Base-by-base conservation (phyloP, 2,113 vertebrate species). In the Vulpes ferrilata region DNA sequence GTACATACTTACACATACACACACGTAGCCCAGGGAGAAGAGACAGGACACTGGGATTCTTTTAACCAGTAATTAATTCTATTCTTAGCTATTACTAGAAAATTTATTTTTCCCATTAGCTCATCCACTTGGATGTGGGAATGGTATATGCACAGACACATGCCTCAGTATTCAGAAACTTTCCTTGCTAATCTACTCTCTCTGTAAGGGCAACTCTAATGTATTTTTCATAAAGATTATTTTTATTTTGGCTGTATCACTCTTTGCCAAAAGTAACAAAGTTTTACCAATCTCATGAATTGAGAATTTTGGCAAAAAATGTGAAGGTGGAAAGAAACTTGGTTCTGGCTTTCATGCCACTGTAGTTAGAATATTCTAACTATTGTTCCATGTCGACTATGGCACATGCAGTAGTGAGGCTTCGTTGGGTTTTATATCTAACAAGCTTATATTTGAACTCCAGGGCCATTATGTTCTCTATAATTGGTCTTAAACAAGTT, bases 221-320 rank as follows among this genome's bases (percentile, higher is more conserved):
- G n/a, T 51, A 51, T 59, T 96, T 80, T 93, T 35, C 43, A 79
- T 60, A 64, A 69, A 62, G 10, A 76, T 48, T 82, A 32, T 76
- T 95, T 87, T 79, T 93, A 71, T 83, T 79, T 92, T 43, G 17
- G 23, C 43, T 64, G 3, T 35, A 86, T 87, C n/a, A 94, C 16
- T 1, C 19, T 59, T 88, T 53, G 22, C 64, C 80, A 96, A 35
- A 96, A 85, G 59, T 71, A 93, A 51, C 71, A 89, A 88, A 89
- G 35, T 86, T 76, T 19, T 85, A 93, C 25, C n/a, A 5, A 89
- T 93, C 32, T n/a, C 81, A 51, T 51, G 62, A 92, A 38, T 19
- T n/a, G 17, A 93, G 23, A 78, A 27, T 86, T 78, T 92, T 12
- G 32, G 20, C 30, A 20, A 48, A 94, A 51, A 86, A 32, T 43